phyloP scores from a whole-genome alignment of 2,113 vertebrate genomes.

The Vicugna pacos region DNA sequence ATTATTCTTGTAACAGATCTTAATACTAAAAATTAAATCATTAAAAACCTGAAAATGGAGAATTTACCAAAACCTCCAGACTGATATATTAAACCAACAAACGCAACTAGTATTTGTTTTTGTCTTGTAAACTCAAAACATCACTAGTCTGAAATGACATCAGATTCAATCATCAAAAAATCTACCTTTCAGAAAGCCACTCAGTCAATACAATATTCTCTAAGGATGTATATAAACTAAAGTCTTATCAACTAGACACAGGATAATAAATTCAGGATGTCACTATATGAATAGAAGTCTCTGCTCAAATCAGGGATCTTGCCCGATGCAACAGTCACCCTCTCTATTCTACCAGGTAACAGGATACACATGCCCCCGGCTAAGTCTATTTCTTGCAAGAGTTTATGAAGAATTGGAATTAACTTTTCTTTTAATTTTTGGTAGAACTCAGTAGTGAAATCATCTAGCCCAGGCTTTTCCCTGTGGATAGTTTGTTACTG shows the following conservation, averaged over 20 bases:
- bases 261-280: background rate
- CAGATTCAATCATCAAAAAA: background rate
- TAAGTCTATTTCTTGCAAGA: background rate
- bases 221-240: background rate
- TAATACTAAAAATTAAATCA: background rate
- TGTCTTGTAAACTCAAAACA: constrained; percentile 33
- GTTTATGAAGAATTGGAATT: background rate
- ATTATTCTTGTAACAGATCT: background rate
- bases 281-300: background rate
- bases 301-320: background rate
- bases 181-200: background rate
- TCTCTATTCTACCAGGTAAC: background rate
- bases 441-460: background rate
- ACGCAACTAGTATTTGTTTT: background rate
- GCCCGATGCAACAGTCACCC: background rate
- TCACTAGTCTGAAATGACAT: constrained; percentile 16
- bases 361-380: background rate
- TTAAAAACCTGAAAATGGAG: background rate
- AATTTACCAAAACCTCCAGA: background rate
- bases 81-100: background rate
- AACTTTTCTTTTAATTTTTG: background rate
- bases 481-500: background rate
- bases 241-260: background rate
- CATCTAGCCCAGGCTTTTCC: background rate
- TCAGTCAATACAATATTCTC: background rate